A percentile compares a stretch with the other conserved stretches of the same genome.
Evolutionary conservation across 2,888 invertebrate genomes (phyloP).

Genomic region (Eupsilia transversa): DNA sequence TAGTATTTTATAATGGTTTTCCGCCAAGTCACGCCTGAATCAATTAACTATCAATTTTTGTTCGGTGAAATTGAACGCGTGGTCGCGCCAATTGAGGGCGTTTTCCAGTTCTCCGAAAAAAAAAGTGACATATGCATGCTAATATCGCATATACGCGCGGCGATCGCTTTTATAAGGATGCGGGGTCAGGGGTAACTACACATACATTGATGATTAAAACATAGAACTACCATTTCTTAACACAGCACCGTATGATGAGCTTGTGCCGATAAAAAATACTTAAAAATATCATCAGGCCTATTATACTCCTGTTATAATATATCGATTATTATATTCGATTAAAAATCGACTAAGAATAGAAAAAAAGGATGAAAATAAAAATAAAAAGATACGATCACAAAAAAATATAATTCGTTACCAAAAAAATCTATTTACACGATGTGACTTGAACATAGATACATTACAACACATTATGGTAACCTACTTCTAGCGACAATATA

Average conservation of each 20-base stretch:
- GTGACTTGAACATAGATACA: conserved; percentile 69
- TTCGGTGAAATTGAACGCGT: too few species aligned
- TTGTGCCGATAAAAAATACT: conserved; percentile 51
- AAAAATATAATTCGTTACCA: conserved; percentile 88
- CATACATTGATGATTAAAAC: conserved; percentile 44
- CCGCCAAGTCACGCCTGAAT: too few species aligned
- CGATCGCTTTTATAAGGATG: too few species aligned
- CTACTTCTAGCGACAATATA: conserved; percentile 66
- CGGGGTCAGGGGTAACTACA: conserved; percentile 15
- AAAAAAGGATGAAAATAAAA: conserved; percentile 68
- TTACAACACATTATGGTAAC: conserved; percentile 71
- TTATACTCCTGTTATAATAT: conserved; percentile 40
- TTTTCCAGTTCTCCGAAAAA: too few species aligned
- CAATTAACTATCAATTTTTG: too few species aligned
- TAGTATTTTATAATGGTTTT: too few species aligned
- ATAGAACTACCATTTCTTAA: conserved; percentile 53
- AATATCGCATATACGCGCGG: too few species aligned
- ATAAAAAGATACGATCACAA: conserved; percentile 82
- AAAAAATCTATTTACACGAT: conserved; percentile 86
- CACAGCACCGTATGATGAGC: conserved; percentile 64
- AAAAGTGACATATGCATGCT: too few species aligned
- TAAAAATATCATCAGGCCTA: conserved; percentile 44
- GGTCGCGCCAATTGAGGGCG: too few species aligned
- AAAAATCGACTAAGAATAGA: conserved; percentile 40
- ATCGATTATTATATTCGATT: conserved; percentile 52